A percentile compares a stretch with the other conserved stretches of the same genome.
Evolutionary conservation across 2,797 vertebrate species (phyloP).

Genomic region (Streptopelia turtur): DNA sequence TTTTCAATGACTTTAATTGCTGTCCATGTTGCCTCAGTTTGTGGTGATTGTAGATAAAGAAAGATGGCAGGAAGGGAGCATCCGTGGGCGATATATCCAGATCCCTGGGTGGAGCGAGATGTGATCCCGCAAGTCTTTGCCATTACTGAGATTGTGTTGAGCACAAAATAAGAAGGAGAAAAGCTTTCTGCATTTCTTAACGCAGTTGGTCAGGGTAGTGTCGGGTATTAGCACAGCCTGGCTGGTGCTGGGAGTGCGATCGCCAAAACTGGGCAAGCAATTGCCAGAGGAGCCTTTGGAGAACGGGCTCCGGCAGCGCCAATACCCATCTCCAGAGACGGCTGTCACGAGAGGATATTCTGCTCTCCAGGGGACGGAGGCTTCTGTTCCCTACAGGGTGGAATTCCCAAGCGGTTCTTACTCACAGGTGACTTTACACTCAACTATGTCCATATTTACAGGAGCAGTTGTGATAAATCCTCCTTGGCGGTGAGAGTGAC

Average conservation of each 20-base stretch:
- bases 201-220: neutral
- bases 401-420: neutral
- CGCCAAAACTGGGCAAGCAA: neutral
- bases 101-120: neutral
- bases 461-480: neutral
- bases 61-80: neutral
- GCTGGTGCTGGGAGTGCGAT: neutral
- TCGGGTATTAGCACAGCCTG: neutral
- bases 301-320: neutral
- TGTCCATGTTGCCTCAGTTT: neutral
- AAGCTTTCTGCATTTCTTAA: neutral
- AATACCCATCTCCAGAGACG: neutral
- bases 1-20: neutral
- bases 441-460: neutral
- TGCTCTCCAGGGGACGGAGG: neutral
- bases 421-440: neutral
- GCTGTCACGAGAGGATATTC: neutral
- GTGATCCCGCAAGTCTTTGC: rapidly evolving
- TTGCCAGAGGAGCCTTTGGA: rapidly evolving
- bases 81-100: rapidly evolving
- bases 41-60: neutral
- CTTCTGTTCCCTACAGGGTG: constrained; percentile 26
- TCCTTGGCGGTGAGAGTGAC: neutral
- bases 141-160: neutral
- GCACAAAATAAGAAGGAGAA: neutral